These are phyloP conservation scores for Turnix velox DNA, from an alignment of 2,113 vertebrate species.

Conservation along the genomic window DNA sequence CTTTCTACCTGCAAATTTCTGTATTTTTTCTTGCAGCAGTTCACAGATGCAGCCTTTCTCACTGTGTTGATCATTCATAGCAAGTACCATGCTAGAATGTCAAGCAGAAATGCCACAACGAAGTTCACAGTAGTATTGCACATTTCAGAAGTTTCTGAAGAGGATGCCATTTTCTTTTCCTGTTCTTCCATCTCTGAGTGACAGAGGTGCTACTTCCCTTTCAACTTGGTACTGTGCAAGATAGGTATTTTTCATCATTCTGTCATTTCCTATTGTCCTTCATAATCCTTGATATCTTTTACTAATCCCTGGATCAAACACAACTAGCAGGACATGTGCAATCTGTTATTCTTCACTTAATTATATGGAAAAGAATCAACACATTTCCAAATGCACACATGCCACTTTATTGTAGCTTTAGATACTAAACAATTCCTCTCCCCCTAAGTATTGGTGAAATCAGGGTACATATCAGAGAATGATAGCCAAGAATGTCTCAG, in stretches of 20 bases:
- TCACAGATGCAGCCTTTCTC: not conserved
- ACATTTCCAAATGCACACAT: not conserved
- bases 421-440: not conserved
- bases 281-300: not conserved
- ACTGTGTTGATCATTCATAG: not conserved
- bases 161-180: not conserved
- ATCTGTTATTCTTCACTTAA: not conserved
- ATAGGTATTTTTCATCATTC: not conserved
- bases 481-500: not conserved
- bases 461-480: not conserved
- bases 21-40: not conserved
- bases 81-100: not conserved
- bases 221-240: not conserved
- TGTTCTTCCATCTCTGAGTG: not conserved
- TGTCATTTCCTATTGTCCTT: not conserved
- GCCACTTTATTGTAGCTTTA: not conserved
- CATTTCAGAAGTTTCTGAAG: not conserved
- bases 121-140: not conserved
- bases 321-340: not conserved
- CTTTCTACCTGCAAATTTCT: not conserved
- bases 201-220: not conserved
- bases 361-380: not conserved
- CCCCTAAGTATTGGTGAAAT: not conserved
- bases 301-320: not conserved
- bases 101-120: not conserved